Base-by-base conservation (phyloP, 2,797 vertebrate genomes). In the Diplodus sargus region DNA sequence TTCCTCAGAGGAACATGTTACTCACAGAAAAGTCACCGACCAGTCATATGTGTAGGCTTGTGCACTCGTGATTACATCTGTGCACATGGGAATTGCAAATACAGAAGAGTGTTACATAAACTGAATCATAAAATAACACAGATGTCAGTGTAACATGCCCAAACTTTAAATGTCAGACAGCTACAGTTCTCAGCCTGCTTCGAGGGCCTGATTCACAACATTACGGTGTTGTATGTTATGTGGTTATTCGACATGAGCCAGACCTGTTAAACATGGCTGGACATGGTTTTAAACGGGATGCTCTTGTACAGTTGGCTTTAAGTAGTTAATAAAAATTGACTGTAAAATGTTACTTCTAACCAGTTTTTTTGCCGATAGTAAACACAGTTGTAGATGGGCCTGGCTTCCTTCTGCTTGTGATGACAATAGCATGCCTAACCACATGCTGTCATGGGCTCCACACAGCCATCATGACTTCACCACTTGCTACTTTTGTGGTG, bases 1-100 rank as follows among this genome's bases (percentile, higher is more conserved):
- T 86, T 76, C 59, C 80, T 76, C 43, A 17, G 6, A 83, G 86
- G 86, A 84, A 86, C 81, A 62, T 76, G 17, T 86, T 66, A 48
- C 75, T 87, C 76, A 70, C 59, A 70, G 65, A 70, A 65, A 87
- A 81, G 39, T 59, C 28, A 16, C 34, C 52, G 54, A 63, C n/a
- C 48, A 53, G 28, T 42, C 56, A 67, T 25, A 67, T 65, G 49
- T 74, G 48, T 39, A 20, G 51, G 43, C 23, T 11, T 25, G 45
- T 67, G 56, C 9, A 1, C 16, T 13, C 20, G 13, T 12, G 13
- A 57, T 3, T 17, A 43, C 56, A 34, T 59, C 48, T 60, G 56
- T 48, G 34, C 52, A 25, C 42, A 15, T 74, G 45, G 25, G 30
- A 75, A 58, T 47, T 60, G 18, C 30, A 17, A 9, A 39, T n/a